These are phyloP conservation scores for Limnephilus auricula DNA, from an alignment of 2,888 invertebrate genomes.

Conservation along the genomic window DNA sequence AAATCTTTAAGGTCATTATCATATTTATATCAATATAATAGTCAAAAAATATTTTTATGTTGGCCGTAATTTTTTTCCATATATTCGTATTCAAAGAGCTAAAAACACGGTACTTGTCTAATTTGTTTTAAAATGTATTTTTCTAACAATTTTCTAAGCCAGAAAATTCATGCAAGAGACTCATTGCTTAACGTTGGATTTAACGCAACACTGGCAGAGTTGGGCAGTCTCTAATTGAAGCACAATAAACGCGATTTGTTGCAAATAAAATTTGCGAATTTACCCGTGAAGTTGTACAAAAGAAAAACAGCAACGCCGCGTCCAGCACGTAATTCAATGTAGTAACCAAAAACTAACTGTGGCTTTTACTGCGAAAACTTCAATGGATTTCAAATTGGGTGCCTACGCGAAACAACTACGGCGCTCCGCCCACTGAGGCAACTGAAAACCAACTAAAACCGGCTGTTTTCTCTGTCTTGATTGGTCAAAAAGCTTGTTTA, in stretches of 20 bases:
- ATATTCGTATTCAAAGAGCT: too few relatives aligned
- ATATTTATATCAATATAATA: too few relatives aligned
- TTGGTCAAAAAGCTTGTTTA: too few relatives aligned
- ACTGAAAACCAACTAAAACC: too few relatives aligned
- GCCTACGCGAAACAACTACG: background rate
- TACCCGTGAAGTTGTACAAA: conserved; percentile 40
- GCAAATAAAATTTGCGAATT: conserved; percentile 35
- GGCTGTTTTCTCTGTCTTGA: too few relatives aligned
- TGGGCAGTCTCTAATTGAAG: background rate
- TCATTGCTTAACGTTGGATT: background rate
- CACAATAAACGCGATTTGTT: conserved; percentile 33
- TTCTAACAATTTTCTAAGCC: too few relatives aligned
- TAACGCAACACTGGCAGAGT: background rate
- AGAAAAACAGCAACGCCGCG: conserved; percentile 27
- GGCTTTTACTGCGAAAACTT: conserved; percentile 23
- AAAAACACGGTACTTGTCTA: too few relatives aligned
- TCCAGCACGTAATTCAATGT: conserved; percentile 20
- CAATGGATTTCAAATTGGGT: background rate
- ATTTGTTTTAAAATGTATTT: too few relatives aligned
- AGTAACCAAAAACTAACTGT: conserved; percentile 26
- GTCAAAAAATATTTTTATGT: too few relatives aligned
- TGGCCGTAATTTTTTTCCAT: too few relatives aligned
- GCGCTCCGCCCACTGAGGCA: too few relatives aligned
- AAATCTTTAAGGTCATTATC: too few relatives aligned
- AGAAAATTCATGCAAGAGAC: background rate